Evolutionary conservation across 2,797 vertebrate genomes (phyloP), one percentile per base, ranked within the genome.

Genomic region (Ptychadena robeensis): DNA sequence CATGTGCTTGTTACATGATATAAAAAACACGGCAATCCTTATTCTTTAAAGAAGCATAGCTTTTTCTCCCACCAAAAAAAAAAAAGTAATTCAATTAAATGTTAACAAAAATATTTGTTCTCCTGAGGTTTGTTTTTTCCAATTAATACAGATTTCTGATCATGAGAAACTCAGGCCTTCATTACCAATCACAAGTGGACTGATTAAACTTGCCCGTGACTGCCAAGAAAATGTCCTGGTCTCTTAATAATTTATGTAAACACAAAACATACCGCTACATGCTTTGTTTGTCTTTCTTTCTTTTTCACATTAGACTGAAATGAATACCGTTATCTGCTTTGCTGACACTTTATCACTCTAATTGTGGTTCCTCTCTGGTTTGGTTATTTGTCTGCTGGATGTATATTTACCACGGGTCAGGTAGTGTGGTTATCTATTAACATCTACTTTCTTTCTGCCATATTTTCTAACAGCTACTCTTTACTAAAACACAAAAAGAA

Each of bases 221-320:
- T 80, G 82, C 82, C 82, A 84, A 84, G 82, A 84, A 80, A 80
- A 80, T 84, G 82, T 84, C 82, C 74, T 75, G 77, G 75, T 69
- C 77, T 69, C 77, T 80, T 84, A 84, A 84, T 84, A 84, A 84
- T 84, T 74, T 84, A 74, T 37, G 38, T 80, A 84, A 84, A 84
- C 76, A 84, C 37, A 65, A 72, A 84, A 68, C 82, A 74, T 74
- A 63, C 63, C 18, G 71, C 65, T 68, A 40, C 65, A 64, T 61
- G 25, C 10, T 80, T 80, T 84, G 77, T 80, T 84, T 84, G 75
- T 84, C 74, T 75, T 34, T 44, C 64, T 81, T 66, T 35, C 44
- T 31, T 80, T 84, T 84, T 69, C 68, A 53, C 15, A 68, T 61
- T 34, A 71, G 38, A 48, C 64, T 69, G n/a, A 74, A 69, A 79